A percentile compares a stretch with the other conserved stretches of the same genome.
Evolutionary conservation across 1,140 invertebrate species (phyloP).

Genomic region (Pogonus chalceus): DNA sequence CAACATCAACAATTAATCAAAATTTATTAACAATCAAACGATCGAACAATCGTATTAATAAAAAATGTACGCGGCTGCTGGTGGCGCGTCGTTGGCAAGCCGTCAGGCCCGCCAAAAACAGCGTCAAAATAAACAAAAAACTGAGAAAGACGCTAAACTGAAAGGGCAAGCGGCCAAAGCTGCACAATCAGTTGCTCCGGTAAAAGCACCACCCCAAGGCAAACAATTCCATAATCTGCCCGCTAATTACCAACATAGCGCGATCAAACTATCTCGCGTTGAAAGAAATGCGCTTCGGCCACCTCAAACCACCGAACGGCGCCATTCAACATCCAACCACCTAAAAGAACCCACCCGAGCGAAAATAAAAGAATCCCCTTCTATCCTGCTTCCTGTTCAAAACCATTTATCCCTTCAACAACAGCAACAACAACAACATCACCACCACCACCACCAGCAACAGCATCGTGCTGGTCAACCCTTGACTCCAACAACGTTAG

Average conservation of each 20-base stretch:
- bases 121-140: slow-evolving; percentile 37
- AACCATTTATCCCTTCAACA: slow-evolving; percentile 23
- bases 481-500: slow-evolving; percentile 11
- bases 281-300: slow-evolving; percentile 29
- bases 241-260: neutral
- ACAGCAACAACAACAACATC: slow-evolving; percentile 27
- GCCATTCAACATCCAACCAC: slow-evolving; percentile 31
- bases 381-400: slow-evolving; percentile 31
- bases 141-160: slow-evolving; percentile 8
- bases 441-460: slow-evolving; percentile 15
- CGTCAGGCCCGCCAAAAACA: slow-evolving; percentile 49
- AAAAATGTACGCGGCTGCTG: slow-evolving; percentile 63
- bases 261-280: slow-evolving; percentile 25
- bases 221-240: slow-evolving; percentile 42
- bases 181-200: slow-evolving; percentile 32
- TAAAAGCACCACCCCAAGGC: slow-evolving; percentile 34
- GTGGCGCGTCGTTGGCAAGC: slow-evolving; percentile 59
- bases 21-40: neutral
- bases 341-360: slow-evolving; percentile 30
- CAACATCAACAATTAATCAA: neutral
- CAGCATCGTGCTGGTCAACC: slow-evolving; percentile 12
- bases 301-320: slow-evolving; percentile 23
- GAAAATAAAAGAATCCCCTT: slow-evolving; percentile 30
- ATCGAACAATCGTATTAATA: neutral
- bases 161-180: slow-evolving; percentile 33